These are phyloP conservation scores for Haliaeetus leucogaster DNA, from an alignment of 2,113 vertebrate species.

Conservation along the genomic window DNA sequence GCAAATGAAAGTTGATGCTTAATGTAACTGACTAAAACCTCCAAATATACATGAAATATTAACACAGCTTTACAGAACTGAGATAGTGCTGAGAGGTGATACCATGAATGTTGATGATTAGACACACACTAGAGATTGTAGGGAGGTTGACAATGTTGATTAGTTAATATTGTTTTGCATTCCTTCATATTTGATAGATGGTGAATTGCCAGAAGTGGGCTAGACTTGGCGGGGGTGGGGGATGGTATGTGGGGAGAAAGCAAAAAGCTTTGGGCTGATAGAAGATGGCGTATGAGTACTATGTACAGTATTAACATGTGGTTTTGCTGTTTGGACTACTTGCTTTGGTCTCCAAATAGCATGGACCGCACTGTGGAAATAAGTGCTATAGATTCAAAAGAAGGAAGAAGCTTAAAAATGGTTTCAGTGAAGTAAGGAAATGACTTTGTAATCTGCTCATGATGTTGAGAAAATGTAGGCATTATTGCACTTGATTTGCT, in stretches of 20 bases:
- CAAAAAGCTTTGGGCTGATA: background rate
- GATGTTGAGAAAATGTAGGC: constrained; percentile 16
- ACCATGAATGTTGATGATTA: background rate
- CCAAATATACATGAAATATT: rapidly evolving
- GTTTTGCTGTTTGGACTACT: background rate
- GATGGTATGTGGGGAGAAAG: background rate
- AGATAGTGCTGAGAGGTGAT: background rate
- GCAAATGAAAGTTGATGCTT: background rate
- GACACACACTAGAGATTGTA: background rate
- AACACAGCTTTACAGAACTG: background rate
- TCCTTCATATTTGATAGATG: background rate
- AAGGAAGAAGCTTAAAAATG: background rate
- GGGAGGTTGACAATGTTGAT: background rate
- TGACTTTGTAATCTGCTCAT: constrained; percentile 10
- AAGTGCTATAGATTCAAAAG: background rate
- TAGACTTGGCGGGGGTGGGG: background rate
- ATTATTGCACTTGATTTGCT: constrained; percentile 48
- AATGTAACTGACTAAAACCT: background rate
- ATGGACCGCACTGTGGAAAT: background rate
- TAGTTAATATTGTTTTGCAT: background rate
- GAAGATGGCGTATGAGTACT: background rate
- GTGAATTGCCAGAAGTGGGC: background rate
- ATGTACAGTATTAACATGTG: background rate
- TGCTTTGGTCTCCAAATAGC: background rate
- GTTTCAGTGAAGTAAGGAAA: background rate